Base-by-base conservation (phyloP, 2,113 vertebrate genomes). In the Casuarius casuarius region DNA sequence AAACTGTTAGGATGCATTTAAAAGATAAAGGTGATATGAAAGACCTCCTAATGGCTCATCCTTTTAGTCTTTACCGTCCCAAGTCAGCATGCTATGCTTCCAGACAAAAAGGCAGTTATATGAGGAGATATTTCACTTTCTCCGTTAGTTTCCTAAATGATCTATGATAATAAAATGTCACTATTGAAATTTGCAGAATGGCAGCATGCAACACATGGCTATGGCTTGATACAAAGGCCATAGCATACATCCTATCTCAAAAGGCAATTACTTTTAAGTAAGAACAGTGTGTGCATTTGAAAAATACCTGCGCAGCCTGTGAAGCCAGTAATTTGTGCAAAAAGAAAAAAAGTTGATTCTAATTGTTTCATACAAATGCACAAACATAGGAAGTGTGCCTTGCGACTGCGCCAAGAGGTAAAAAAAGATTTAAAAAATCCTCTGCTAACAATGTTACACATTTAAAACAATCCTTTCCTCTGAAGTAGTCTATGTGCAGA, bases 221-320 rank as follows among this genome's bases (percentile, higher is more conserved):
- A 23, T 40, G 51, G 42, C 76, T 90, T 21, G 0, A 48, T 4
- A 81, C 40, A 61, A 92, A 84, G 51, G 48, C 21, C 48, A 84
- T n/a, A 52, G 65, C 28, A 91, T 15, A 87, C 26, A 56, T n/a
- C 48, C 51, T 25, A 26, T 33, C n/a, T 56, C 42, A 21, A 85
- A 93, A 89, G 25, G 70, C 33, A 84, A 72, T 92, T 94, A 74
- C 68, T 81, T 93, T 68, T 51, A 90, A 90, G 82, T 46, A 80
- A 84, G 83, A 73, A 48, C 8, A 33, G 51, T 61, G 29, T 1
- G 3, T 48, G 42, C 56, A 42, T 89, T 93, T 72, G 56, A 84
- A 71, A 75, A 92, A 89, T 88, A 90, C 75, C 82, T 75, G 91
- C 82, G 59, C 72, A 88, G 79, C 25, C 26, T 49, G 54, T 23